Evolutionary conservation across 2,113 vertebrate genomes (phyloP).

Genomic region (Taurulus bubalis): DNA sequence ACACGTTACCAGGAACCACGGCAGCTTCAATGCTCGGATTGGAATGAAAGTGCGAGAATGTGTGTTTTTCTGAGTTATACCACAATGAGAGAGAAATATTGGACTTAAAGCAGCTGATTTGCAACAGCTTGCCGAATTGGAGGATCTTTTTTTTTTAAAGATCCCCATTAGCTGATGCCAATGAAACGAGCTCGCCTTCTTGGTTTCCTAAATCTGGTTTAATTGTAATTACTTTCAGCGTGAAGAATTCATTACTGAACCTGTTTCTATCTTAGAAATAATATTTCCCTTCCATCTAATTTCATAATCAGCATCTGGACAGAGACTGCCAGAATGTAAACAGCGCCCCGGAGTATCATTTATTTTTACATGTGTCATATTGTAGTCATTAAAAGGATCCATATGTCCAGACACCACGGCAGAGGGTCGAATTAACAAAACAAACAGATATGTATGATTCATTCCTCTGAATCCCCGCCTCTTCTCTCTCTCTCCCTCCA

Average conservation of each 20-base stretch:
- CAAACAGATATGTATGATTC: slow-evolving; percentile 75
- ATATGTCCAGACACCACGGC: slow-evolving; percentile 28
- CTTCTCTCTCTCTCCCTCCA: slow-evolving; percentile 42
- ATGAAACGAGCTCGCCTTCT: background rate
- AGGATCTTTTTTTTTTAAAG: background rate
- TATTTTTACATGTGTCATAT: slow-evolving; percentile 37
- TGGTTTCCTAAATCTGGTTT: background rate
- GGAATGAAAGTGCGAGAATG: background rate
- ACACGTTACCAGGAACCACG: background rate
- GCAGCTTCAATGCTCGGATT: slow-evolving; percentile 8
- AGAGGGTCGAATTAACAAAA: slow-evolving; percentile 59
- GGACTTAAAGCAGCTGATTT: slow-evolving; percentile 5
- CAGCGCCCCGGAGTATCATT: slow-evolving; percentile 9
- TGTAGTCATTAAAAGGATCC: slow-evolving; percentile 40
- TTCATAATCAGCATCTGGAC: slow-evolving; percentile 35
- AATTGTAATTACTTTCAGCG: slow-evolving; percentile 5
- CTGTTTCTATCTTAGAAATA: slow-evolving; percentile 2
- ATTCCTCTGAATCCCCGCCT: slow-evolving; percentile 33
- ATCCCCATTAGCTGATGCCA: background rate
- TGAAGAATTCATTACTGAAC: slow-evolving; percentile 3
- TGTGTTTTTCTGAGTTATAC: background rate
- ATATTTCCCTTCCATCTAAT: background rate
- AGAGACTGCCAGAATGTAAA: slow-evolving; percentile 37
- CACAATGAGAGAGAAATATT: slow-evolving; percentile 7
- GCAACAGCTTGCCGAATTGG: slow-evolving; percentile 4